phyloP scores from a whole-genome alignment of 2,888 invertebrate genomes.

The Drosophila siamana region DNA sequence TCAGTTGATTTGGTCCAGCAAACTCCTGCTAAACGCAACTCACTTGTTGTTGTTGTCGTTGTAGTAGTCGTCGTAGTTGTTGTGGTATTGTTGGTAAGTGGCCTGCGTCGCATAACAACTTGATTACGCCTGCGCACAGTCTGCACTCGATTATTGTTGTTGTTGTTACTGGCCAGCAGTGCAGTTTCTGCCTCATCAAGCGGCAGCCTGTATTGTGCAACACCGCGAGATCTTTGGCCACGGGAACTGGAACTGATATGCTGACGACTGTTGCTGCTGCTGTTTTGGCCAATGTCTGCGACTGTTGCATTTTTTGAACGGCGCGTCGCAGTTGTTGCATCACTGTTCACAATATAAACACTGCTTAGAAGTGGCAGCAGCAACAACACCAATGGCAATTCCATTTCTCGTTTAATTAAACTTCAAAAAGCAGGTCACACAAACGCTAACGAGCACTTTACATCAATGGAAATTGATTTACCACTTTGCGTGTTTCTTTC shows the following conservation, averaged over 20 bases:
- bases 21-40: constrained; percentile 40
- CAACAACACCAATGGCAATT: constrained; percentile 57
- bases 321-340: constrained; percentile 75
- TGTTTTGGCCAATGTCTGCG: constrained; percentile 20
- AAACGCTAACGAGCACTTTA: constrained; percentile 24
- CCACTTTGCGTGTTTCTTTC: constrained; percentile 13
- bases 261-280: background rate
- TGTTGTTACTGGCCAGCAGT: constrained; percentile 9
- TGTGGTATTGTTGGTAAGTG: constrained; percentile 23
- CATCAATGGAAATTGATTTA: constrained; percentile 39
- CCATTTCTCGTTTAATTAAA: constrained; percentile 47
- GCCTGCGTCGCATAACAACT: constrained; percentile 63
- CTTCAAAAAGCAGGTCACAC: constrained; percentile 45
- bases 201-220: constrained; percentile 76
- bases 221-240: constrained; percentile 52
- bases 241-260: constrained; percentile 51
- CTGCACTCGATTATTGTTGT: constrained; percentile 29
- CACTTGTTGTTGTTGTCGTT: constrained; percentile 62
- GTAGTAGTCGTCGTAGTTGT: constrained; percentile 48
- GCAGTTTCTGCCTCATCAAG: constrained; percentile 37
- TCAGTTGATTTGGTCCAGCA: constrained; percentile 44
- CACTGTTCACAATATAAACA: constrained; percentile 53
- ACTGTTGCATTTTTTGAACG: constrained; percentile 50
- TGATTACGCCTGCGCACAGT: constrained; percentile 61
- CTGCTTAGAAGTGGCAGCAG: constrained; percentile 58